Base-by-base conservation (phyloP, 1,140 invertebrate genomes). In the Scaptodrosophila lebanonensis region DNA sequence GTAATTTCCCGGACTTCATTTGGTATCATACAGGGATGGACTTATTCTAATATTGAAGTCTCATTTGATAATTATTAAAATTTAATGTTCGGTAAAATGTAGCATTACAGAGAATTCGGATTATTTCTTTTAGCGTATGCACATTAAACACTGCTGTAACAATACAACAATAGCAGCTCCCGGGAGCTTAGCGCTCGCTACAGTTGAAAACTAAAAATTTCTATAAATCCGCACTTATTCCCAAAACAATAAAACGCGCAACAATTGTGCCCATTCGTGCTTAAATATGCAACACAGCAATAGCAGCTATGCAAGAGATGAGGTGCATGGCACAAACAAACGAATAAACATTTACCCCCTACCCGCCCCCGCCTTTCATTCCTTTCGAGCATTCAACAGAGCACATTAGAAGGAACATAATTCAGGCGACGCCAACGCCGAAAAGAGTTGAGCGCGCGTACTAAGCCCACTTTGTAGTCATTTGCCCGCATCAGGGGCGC, bases 221-320 rank as follows among this genome's bases (percentile, higher is more conserved):
- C 68, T 77, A 77, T 79, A 77, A 77, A 77, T 77, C 73, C 75
- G 73, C 73, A 68, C 73, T 79, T 73, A 79, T 73, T 79, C 73
- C 73, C 73, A 77, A 77, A 77, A 77, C 73, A 79, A 77, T 77
- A 77, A 79, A 77, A 73, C 73, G 73, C 68, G 73, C 73, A 79
- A 77, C 73, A 77, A 77, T 77, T 77, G 73, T 59, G 60, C 62
- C 59, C 59, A 66, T 65, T 79, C 61, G 59, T 58, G 66, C 68
- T 77, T 79, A 77, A 77, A 68, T 77, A 79, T 72, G 67, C 68
- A 77, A 54, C 68, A 64, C n/a, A n/a, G n/a, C n/a, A n/a, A n/a
- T n/a, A n/a, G n/a, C n/a, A n/a, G n/a, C n/a, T n/a, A n/a, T n/a
- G n/a, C n/a, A n/a, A n/a, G n/a, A n/a, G n/a, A n/a, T n/a, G n/a